Base-by-base conservation (phyloP, 2,888 invertebrate species). In the Drosophila leonis region DNA sequence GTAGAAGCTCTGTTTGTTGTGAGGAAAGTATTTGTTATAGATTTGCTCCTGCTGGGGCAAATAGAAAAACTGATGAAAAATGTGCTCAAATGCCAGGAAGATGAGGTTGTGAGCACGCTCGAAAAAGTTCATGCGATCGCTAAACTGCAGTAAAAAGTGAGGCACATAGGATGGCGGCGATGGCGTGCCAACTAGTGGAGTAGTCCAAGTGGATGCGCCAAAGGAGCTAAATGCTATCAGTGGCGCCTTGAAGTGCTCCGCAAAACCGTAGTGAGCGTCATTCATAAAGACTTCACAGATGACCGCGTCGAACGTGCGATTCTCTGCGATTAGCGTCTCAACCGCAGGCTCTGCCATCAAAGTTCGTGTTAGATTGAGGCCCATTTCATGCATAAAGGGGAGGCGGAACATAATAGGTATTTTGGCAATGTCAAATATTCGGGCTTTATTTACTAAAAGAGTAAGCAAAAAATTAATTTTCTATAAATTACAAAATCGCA, bases 291-390 rank as follows among this genome's bases (percentile, higher is more conserved):
- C 77, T 46, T 93, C 93, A 12, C 90, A 78, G 3, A 94, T 87
- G 2, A 93, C 88, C 3, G 92, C 81, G 79, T 94, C 93, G 49
- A 90, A 93, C 18, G 90, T 90, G 46, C 88, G 84, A 46, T 93
- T 91, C 1, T 93, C 92, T 10, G 65, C 65, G n/a, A 93, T 33
- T 0, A 93, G 68, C 0, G 75, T 29, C 51, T 90, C 78, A 0
- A 93, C 85, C 0, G 51, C 27, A 0, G 80, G 68, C 18, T 91
- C 90, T 8, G 75, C 57, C 6, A 93, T 63, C 0, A 91, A 64
- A 1, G 33, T 10, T 27, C 37, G 41, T 1, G 84, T 83, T n/a
- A 85, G 0, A 12, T 54, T 56, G 24, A 66, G 9, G 0, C 88
- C 84, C 65, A 88, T 35, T 0, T 13, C 44, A 46, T 72, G 66